Conservation (phyloP, 2,797 vertebrate species). For the Avahi laniger region DNA sequence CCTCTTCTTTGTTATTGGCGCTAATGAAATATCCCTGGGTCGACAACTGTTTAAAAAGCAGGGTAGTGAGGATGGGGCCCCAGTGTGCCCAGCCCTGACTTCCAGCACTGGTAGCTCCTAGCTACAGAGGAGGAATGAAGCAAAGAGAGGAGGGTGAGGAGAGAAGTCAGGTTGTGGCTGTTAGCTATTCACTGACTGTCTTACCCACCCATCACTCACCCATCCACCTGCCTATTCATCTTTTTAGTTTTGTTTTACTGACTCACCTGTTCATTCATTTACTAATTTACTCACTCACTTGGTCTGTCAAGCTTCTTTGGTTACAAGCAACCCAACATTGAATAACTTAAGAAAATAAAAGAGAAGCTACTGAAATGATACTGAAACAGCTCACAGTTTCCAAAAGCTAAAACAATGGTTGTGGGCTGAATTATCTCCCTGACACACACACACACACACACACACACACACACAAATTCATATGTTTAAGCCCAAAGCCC, state of each 20-base stretch:
- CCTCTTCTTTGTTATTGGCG: conserved; percentile 77
- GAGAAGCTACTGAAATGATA: not conserved
- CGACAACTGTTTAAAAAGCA: conserved; percentile 70
- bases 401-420: not conserved
- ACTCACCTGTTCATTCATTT: not conserved
- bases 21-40: conserved; percentile 76
- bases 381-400: not conserved
- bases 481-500: not conserved
- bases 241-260: not conserved
- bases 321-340: not conserved
- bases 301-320: not conserved
- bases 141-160: not conserved
- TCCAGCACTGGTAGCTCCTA: not conserved
- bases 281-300: not conserved
- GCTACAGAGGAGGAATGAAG: not conserved
- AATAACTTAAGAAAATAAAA: not conserved
- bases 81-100: not conserved
- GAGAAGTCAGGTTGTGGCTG: not conserved
- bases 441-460: not conserved
- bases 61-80: not conserved
- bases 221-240: no score
- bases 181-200: not conserved
- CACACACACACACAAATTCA: no score
- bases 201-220: no score
- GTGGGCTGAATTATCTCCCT: not conserved